phyloP scores from a whole-genome alignment of 2,797 vertebrate species.

The Gymnodraco acuticeps region DNA sequence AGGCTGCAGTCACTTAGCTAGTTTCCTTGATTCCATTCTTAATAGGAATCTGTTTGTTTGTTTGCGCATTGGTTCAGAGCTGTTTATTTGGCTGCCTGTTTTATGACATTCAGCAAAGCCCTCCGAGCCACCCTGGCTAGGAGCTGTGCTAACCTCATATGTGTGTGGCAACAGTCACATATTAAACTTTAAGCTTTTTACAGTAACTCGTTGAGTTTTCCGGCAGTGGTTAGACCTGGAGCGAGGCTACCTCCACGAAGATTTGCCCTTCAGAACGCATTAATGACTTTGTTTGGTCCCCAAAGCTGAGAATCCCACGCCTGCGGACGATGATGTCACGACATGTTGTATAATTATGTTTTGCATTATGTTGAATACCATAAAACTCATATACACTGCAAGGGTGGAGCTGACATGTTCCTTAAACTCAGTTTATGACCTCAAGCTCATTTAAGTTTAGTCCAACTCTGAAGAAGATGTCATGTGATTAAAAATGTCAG shows the following conservation, averaged over 20 bases:
- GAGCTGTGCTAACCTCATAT: slow-evolving; percentile 50
- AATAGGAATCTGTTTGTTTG: slow-evolving; percentile 81
- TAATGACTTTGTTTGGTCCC: slow-evolving; percentile 50
- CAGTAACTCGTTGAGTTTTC: slow-evolving; percentile 62
- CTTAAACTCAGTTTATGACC: slow-evolving; percentile 76
- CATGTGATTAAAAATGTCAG: slow-evolving; percentile 60
- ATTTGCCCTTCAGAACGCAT: slow-evolving; percentile 44
- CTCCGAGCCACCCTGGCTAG: slow-evolving; percentile 58
- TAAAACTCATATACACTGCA: slow-evolving; percentile 65
- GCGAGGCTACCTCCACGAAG: slow-evolving; percentile 59
- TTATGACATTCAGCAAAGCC: slow-evolving; percentile 70
- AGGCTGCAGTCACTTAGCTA: slow-evolving; percentile 75
- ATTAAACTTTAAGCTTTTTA: slow-evolving; percentile 67
- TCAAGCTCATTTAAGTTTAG: slow-evolving; percentile 69
- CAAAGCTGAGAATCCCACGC: slow-evolving; percentile 61
- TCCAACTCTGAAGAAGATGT: slow-evolving; percentile 31
- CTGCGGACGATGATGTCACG: slow-evolving; percentile 69
- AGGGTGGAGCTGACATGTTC: slow-evolving; percentile 75
- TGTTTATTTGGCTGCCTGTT: slow-evolving; percentile 76
- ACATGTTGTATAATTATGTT: slow-evolving; percentile 66
- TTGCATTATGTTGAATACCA: slow-evolving; percentile 70
- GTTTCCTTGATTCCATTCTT: slow-evolving; percentile 77
- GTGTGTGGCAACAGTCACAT: slow-evolving; percentile 56
- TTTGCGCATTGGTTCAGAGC: slow-evolving; percentile 72
- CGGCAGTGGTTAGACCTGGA: slow-evolving; percentile 58